Percentiles rank a stretch among this genome's conserved stretches.
phyloP scores from a whole-genome alignment of 2,113 vertebrate species.

The Fulmarus glacialis region DNA sequence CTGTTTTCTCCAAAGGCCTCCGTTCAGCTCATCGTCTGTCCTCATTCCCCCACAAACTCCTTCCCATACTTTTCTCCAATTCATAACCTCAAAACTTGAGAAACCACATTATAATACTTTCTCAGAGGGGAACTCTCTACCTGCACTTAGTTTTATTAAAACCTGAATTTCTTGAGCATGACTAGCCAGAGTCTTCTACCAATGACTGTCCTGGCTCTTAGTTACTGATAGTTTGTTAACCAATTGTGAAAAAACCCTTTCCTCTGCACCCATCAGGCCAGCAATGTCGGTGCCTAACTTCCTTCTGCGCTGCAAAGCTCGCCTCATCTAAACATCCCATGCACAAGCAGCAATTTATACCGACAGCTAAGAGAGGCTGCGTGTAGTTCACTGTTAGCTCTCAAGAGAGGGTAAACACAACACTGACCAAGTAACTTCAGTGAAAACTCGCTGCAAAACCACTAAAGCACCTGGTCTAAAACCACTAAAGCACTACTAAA shows the following conservation, averaged over 20 bases:
- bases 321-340: neutral
- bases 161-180: neutral
- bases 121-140: neutral
- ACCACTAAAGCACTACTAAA: neutral
- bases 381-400: neutral
- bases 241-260: neutral
- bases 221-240: neutral
- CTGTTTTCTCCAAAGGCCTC: neutral
- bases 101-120: neutral
- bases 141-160: neutral
- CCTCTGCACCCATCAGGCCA: neutral
- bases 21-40: neutral
- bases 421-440: neutral
- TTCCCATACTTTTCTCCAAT: neutral
- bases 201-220: neutral
- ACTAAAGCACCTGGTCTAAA: neutral
- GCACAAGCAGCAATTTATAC: neutral
- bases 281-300: neutral
- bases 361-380: fast-evolving
- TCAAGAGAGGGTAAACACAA: neutral
- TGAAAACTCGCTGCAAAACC: neutral
- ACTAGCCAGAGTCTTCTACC: neutral
- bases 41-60: neutral
- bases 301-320: neutral
- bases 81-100: neutral